These are phyloP conservation scores for Coptodon rendalli DNA, from an alignment of 2,113 vertebrate species.

Conservation along the genomic window DNA sequence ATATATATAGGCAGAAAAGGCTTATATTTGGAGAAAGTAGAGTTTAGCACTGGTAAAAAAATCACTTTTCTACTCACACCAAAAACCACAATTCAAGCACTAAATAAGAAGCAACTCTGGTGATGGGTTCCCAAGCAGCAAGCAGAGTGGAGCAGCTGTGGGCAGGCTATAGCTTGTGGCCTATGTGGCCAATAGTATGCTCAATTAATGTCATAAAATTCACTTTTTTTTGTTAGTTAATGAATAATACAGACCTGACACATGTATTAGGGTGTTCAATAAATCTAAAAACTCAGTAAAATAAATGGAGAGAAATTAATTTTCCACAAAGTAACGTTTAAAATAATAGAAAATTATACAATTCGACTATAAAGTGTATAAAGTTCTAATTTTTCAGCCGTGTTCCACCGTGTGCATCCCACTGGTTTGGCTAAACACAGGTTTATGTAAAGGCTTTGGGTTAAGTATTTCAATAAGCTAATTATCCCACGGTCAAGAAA, in stretches of 20 bases:
- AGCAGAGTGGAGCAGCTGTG: not conserved
- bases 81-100: not conserved
- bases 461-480: not conserved
- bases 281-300: not conserved
- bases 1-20: no score
- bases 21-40: accelerated
- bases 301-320: not conserved
- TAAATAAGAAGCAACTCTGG: not conserved
- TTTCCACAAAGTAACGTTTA: not conserved
- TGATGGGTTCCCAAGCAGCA: not conserved
- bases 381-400: not conserved
- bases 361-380: accelerated
- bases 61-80: not conserved
- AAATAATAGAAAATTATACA: not conserved
- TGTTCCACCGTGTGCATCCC: not conserved
- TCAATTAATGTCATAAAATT: not conserved
- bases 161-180: not conserved
- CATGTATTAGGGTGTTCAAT: not conserved
- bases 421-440: accelerated
- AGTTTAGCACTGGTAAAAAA: not conserved
- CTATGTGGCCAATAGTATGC: accelerated
- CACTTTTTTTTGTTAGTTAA: accelerated
- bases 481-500: not conserved
- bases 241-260: not conserved
- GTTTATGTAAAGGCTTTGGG: not conserved